Percentiles rank a stretch among this genome's conserved stretches.
phyloP scores from a whole-genome alignment of 1,140 invertebrate genomes.

The Eumeta japonica region DNA sequence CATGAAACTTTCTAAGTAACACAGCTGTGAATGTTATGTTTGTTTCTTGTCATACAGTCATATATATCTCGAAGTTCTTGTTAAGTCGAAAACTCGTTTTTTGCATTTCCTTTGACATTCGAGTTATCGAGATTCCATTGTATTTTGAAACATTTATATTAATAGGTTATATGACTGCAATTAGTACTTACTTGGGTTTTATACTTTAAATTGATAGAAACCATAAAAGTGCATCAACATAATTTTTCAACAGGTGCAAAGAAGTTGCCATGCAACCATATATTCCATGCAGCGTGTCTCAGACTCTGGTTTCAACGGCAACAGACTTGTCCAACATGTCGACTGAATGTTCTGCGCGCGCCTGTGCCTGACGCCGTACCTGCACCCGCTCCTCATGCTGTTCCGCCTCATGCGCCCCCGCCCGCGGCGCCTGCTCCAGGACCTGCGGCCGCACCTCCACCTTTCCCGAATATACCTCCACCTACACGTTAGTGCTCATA shows the following conservation, averaged over 20 bases:
- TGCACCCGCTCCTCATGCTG: constrained; percentile 20
- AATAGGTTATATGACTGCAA: no score
- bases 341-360: constrained; percentile 88
- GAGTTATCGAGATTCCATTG: no score
- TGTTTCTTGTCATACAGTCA: no score
- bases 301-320: constrained; percentile 99
- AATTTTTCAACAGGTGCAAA: constrained; percentile 83
- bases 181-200: no score
- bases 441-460: constrained; percentile 8
- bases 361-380: constrained; percentile 41
- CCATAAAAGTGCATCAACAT: no score
- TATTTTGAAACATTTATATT: no score
- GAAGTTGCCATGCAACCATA: constrained; percentile 98
- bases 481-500: constrained; percentile 11
- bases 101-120: no score
- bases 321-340: constrained; percentile 98
- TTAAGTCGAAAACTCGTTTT: no score
- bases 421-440: constrained; percentile 37
- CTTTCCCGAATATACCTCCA: constrained; percentile 8
- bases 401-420: constrained; percentile 18
- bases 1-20: no score
- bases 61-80: no score
- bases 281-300: constrained; percentile 98
- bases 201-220: no score
- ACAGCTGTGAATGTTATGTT: no score